Conservation (phyloP, 1,140 invertebrate genomes). For the Drosophila biarmipes region DNA sequence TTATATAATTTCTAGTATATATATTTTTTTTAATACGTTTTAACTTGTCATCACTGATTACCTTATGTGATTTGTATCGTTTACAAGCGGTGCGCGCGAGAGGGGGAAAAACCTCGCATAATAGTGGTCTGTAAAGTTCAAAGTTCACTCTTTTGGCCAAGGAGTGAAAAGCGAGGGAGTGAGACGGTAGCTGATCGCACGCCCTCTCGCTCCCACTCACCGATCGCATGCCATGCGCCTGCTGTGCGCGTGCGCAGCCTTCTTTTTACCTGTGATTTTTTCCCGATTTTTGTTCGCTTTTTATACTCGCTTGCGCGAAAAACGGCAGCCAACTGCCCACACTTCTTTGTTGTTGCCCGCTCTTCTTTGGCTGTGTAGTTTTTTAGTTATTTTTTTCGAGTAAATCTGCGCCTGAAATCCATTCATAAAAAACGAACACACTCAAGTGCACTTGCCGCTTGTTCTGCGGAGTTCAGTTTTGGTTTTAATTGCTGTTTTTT, state of each 20-base stretch:
- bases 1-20: too few species aligned
- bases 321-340: slow-evolving; percentile 78
- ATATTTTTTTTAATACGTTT: too few species aligned
- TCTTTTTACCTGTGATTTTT: slow-evolving; percentile 21
- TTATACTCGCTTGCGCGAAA: slow-evolving; percentile 59
- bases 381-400: not conserved
- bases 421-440: slow-evolving; percentile 34
- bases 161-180: not conserved
- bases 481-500: slow-evolving; percentile 8
- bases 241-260: slow-evolving; percentile 73
- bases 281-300: slow-evolving; percentile 5
- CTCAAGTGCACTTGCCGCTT: slow-evolving; percentile 10
- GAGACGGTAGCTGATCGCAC: not conserved
- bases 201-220: slow-evolving; percentile 15
- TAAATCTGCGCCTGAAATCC: slow-evolving; percentile 19
- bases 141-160: slow-evolving; percentile 28
- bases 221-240: slow-evolving; percentile 58
- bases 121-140: slow-evolving; percentile 34
- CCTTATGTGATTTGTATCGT: slow-evolving; percentile 68
- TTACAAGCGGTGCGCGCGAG: slow-evolving; percentile 49
- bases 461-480: slow-evolving; percentile 2
- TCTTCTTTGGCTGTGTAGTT: slow-evolving; percentile 7
- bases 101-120: slow-evolving; percentile 3
- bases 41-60: not conserved
- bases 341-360: slow-evolving; percentile 43